phyloP scores from a whole-genome alignment of 2,888 invertebrate species.

The Diaperis boleti region DNA sequence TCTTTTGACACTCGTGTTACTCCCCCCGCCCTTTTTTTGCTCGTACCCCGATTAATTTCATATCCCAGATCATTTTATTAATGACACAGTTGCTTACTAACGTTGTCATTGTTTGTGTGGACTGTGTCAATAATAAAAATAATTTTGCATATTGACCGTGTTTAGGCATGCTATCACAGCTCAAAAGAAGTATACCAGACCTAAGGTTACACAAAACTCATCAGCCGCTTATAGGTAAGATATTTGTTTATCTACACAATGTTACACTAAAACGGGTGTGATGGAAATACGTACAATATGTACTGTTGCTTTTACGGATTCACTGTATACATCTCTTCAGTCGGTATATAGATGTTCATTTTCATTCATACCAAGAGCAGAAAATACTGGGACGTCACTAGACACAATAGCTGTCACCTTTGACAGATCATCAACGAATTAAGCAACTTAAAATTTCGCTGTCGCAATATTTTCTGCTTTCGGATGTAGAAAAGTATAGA shows the following conservation, averaged over 20 bases:
- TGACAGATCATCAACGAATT: too few species aligned
- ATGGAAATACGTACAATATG: background rate
- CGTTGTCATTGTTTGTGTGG: constrained; percentile 7
- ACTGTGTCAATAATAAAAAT: constrained; percentile 53
- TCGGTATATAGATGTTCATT: background rate
- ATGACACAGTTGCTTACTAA: constrained; percentile 29
- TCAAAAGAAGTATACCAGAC: constrained; percentile 90
- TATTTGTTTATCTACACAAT: constrained; percentile 33
- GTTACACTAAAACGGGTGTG: constrained; percentile 17
- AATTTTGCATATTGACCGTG: constrained; percentile 62
- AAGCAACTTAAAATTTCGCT: too few species aligned
- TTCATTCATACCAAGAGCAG: too few species aligned
- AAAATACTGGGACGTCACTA: too few species aligned
- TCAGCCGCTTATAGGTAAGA: constrained; percentile 81
- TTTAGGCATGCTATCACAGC: constrained; percentile 90
- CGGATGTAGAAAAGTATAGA: too few species aligned
- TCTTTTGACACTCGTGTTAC: constrained; percentile 31
- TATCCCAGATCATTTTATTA: constrained; percentile 32
- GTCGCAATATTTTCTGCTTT: too few species aligned
- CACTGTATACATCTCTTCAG: background rate
- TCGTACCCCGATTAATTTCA: constrained; percentile 23
- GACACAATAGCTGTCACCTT: too few species aligned
- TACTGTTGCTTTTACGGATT: too few species aligned
- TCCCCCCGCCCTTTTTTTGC: constrained; percentile 31
- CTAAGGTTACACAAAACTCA: constrained; percentile 82